Evolutionary conservation across 2,797 vertebrate species (phyloP), one percentile per base, ranked within the genome.

Genomic region (Danio tinwini): DNA sequence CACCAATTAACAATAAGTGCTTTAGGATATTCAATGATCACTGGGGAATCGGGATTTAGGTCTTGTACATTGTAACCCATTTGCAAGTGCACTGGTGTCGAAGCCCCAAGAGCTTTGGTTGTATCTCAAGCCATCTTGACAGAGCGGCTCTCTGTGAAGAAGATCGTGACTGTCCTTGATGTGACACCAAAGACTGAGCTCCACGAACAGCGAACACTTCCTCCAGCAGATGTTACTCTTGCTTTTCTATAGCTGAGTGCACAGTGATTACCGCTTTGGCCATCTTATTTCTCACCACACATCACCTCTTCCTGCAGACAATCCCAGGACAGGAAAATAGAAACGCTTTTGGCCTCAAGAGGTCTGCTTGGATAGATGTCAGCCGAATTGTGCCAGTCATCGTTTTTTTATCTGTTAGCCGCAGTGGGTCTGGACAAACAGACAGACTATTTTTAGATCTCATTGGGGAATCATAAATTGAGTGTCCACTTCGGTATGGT

Each of bases 251-350:
- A 84, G 74, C 70, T 44, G 78, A 86, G 77, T 82, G 78, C 71
- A 84, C 78, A 75, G 70, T 80, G 76, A 82, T 81, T 78, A 73
- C 82, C 21, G 44, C 44, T 76, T 82, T 80, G 73, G 70, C 74
- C 63, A 67, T 77, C 74, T 82, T 68, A 78, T 84, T 84, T 72
- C 74, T 62, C 29, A 42, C 49, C 9, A 49, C 56, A 64, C 79
- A 81, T 37, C 6, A 74, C 74, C 70, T 78, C 59, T 82, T 82
- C 42, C 45, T 37, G 40, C 29, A 70, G 59, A 67, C 59, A 52
- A 47, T 53, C 45, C 65, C 55, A 29, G 62, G 45, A 78, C 52
- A 84, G 55, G 68, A 82, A 84, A 78, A 78, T 77, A 81, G 49
- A 83, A 62, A 62, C 58, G 50, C 52, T 85, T 29, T 83, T 69